These are phyloP conservation scores for Baryphthengus martii DNA, from an alignment of 2,113 vertebrate species.

Conservation along the genomic window DNA sequence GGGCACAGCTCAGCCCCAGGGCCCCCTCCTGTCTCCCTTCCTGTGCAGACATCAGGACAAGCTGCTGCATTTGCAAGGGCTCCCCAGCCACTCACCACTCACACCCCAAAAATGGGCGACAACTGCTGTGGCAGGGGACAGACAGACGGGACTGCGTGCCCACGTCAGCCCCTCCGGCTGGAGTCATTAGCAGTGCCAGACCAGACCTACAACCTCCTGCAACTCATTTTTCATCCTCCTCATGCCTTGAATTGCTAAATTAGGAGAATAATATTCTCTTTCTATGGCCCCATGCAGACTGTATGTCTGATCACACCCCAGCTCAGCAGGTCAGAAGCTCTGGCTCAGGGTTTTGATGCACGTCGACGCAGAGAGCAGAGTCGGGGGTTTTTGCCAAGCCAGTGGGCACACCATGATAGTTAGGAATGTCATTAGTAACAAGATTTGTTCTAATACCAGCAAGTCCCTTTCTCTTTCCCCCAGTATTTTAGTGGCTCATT, in stretches of 20 bases:
- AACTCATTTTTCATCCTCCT: not conserved
- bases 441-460: not conserved
- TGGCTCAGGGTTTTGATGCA: not conserved
- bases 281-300: accelerated
- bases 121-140: not conserved
- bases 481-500: not conserved
- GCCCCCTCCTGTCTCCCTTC: not conserved
- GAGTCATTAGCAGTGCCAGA: not conserved
- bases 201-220: not conserved
- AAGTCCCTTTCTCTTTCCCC: not conserved
- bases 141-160: accelerated
- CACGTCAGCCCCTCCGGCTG: accelerated
- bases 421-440: not conserved
- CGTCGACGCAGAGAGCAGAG: not conserved
- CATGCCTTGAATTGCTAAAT: not conserved
- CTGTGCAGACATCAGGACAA: not conserved
- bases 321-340: not conserved
- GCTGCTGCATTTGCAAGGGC: accelerated
- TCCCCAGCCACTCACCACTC: not conserved
- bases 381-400: not conserved
- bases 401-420: not conserved
- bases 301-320: not conserved
- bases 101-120: not conserved
- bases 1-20: not conserved
- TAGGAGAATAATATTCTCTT: not conserved